A percentile compares a stretch with the other conserved stretches of the same genome.
These are phyloP conservation scores for Catharus ustulatus DNA, from an alignment of 2,797 vertebrate species.

Conservation along the genomic window DNA sequence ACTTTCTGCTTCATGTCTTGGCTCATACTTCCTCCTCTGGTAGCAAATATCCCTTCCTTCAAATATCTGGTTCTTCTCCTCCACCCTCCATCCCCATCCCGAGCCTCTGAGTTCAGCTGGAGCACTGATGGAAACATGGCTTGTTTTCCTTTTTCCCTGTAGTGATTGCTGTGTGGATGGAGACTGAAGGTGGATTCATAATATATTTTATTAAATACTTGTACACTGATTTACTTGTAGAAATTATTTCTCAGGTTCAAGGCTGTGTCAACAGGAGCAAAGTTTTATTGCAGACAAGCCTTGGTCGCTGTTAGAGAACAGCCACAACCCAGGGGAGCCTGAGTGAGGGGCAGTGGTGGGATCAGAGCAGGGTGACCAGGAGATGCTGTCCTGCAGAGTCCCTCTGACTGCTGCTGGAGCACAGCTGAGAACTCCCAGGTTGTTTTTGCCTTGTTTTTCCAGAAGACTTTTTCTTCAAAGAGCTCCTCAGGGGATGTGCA, in stretches of 20 bases:
- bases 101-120: not conserved
- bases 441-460: not conserved
- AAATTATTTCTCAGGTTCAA: not conserved
- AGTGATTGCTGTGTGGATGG: not conserved
- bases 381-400: not conserved
- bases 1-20: not conserved
- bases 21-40: not conserved
- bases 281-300: conserved; percentile 51
- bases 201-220: not conserved
- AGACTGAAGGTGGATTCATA: not conserved
- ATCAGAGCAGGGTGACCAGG: not conserved
- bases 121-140: rapidly evolving
- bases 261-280: not conserved
- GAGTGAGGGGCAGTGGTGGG: not conserved
- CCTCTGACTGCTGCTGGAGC: not conserved
- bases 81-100: not conserved
- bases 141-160: not conserved
- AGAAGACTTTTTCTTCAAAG: not conserved
- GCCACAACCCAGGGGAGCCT: not conserved
- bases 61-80: not conserved
- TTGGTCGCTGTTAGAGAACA: not conserved
- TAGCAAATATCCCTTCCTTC: not conserved
- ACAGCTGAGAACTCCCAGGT: not conserved
- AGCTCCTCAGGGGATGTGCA: not conserved
- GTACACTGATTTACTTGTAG: not conserved